Conservation (phyloP, 2,113 vertebrate species). For the Chauna torquata region DNA sequence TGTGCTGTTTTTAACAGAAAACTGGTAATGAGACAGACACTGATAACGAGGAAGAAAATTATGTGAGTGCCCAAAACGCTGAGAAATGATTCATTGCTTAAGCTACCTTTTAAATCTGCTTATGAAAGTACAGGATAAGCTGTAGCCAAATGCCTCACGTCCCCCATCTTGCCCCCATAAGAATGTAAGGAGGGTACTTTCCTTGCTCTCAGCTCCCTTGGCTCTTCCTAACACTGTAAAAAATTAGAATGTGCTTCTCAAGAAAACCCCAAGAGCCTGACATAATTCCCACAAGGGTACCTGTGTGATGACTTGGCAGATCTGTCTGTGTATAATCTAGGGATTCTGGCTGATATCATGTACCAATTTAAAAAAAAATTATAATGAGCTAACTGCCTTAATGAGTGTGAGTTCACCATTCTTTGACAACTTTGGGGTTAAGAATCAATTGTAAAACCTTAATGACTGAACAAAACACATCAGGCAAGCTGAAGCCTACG, state of each 20-base stretch:
- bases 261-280: not conserved
- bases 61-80: not conserved
- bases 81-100: not conserved
- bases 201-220: not conserved
- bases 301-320: not conserved
- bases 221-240: not conserved
- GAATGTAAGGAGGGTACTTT: not conserved
- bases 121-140: not conserved
- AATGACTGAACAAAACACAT: not conserved
- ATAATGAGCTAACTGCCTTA: not conserved
- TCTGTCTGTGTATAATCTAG: not conserved
- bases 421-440: not conserved
- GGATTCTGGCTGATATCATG: not conserved
- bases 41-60: conserved; percentile 47
- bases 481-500: not conserved
- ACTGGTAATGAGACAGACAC: no score
- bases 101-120: not conserved
- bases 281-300: not conserved
- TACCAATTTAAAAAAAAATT: not conserved
- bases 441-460: conserved; percentile 1
- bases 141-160: not conserved
- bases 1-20: not conserved
- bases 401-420: not conserved
- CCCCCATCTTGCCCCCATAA: not conserved
- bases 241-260: not conserved